phyloP scores from a whole-genome alignment of 1,140 invertebrate species.

The Hylyphantes graminicola region DNA sequence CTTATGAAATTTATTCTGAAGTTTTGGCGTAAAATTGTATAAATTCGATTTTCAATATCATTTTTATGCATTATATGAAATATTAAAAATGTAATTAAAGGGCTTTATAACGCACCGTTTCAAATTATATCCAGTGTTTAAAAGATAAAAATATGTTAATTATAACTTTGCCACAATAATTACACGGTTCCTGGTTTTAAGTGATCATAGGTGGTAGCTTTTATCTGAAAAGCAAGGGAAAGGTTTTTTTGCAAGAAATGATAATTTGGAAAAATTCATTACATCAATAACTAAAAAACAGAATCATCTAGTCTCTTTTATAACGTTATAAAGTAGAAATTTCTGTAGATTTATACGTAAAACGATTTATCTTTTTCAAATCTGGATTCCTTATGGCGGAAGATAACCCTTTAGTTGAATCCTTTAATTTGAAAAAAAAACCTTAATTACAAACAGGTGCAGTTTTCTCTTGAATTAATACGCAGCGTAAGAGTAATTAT shows the following conservation, averaged over 20 bases:
- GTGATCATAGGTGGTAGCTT: neutral
- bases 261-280: conserved; percentile 13
- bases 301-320: conserved; percentile 16
- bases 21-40: no score
- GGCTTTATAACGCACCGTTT: no score
- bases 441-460: conserved; percentile 33
- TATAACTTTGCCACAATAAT: conserved; percentile 13
- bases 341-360: conserved; percentile 22
- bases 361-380: conserved; percentile 12
- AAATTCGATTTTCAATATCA: no score
- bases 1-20: no score
- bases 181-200: conserved; percentile 10
- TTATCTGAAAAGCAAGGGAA: conserved; percentile 16
- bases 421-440: conserved; percentile 1
- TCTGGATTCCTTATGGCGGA: conserved; percentile 23
- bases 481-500: conserved; percentile 28
- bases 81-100: no score
- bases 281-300: conserved; percentile 2
- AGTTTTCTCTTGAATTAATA: conserved; percentile 26
- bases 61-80: no score
- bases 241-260: conserved; percentile 16
- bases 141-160: conserved; percentile 25
- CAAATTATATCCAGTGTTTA: no score
- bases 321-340: neutral
- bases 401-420: conserved; percentile 18